Percentiles rank a stretch among this genome's conserved stretches.
Evolutionary conservation across 2,888 invertebrate species (phyloP).

Genomic region (Celastrina argiolus): DNA sequence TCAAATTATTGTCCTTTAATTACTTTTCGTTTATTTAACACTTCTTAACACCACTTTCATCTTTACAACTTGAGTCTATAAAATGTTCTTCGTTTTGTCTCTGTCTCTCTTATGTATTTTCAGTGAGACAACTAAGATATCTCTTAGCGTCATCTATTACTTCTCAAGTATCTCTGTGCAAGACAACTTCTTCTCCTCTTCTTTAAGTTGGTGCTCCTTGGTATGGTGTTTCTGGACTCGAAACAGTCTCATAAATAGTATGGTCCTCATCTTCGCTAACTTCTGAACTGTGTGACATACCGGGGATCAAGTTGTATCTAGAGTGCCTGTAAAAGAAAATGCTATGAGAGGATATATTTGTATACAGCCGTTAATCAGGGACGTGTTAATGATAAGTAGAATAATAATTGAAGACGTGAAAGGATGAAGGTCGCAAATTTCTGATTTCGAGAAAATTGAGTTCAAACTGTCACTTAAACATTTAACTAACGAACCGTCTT

Average conservation of each 20-base stretch:
- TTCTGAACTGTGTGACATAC: constrained; percentile 42
- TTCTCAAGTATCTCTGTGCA: background rate
- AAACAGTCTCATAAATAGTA: constrained; percentile 30
- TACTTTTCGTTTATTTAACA: background rate
- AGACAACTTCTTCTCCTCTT: background rate
- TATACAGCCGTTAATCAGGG: no score
- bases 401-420: no score
- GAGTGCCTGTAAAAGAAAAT: constrained; percentile 47
- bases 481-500: no score
- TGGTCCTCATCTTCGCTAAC: constrained; percentile 35
- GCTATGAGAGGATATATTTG: background rate
- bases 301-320: constrained; percentile 56
- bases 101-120: no score
- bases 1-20: background rate
- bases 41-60: background rate
- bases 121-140: no score
- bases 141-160: no score
- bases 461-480: no score
- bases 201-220: constrained; percentile 42
- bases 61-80: background rate
- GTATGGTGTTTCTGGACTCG: constrained; percentile 34
- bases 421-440: no score
- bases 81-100: no score
- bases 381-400: no score
- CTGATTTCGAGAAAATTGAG: no score